Evolutionary conservation across 1,140 invertebrate genomes (phyloP).

Genomic region (Drosophila orena): DNA sequence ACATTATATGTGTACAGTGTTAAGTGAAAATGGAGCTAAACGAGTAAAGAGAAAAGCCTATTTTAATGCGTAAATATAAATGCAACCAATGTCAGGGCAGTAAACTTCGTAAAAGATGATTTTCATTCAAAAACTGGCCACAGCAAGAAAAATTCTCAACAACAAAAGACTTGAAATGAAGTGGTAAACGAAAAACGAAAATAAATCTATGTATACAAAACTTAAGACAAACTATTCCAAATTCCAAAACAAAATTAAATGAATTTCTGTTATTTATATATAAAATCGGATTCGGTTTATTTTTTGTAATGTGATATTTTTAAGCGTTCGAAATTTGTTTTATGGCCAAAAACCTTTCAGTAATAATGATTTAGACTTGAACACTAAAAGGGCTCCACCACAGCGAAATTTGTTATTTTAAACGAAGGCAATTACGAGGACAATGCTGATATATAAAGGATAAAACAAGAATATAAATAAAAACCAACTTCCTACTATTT

Average conservation of each 20-base stretch:
- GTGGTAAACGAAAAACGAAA: conserved; percentile 59
- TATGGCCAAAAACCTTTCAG: conserved; percentile 66
- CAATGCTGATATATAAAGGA: conserved; percentile 34
- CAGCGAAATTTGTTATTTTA: conserved; percentile 56
- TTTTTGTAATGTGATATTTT: conserved; percentile 77
- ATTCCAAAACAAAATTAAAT: conserved; percentile 53
- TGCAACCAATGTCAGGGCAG: conserved; percentile 64
- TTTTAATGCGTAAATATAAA: conserved; percentile 60
- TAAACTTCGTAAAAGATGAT: conserved; percentile 53
- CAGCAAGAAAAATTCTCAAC: conserved; percentile 45
- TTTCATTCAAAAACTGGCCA: conserved; percentile 36
- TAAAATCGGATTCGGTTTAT: conserved; percentile 60
- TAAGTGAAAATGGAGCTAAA: conserved; percentile 78
- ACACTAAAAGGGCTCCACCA: conserved; percentile 15
- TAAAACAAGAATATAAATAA: conserved; percentile 19
- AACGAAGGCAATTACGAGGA: conserved; percentile 23
- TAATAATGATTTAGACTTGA: conserved; percentile 41
- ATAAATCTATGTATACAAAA: conserved; percentile 66
- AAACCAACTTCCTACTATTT: conserved; percentile 78
- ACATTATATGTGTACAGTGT: conserved; percentile 82
- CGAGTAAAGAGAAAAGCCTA: conserved; percentile 60
- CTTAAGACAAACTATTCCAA: conserved; percentile 66
- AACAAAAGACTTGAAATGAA: conserved; percentile 66
- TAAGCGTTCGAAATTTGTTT: conserved; percentile 63
- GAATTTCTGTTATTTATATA: conserved; percentile 72